Percentiles rank a stretch among this genome's conserved stretches.
Conservation (phyloP, 2,797 vertebrate genomes). For the Anguilla pacifica region DNA sequence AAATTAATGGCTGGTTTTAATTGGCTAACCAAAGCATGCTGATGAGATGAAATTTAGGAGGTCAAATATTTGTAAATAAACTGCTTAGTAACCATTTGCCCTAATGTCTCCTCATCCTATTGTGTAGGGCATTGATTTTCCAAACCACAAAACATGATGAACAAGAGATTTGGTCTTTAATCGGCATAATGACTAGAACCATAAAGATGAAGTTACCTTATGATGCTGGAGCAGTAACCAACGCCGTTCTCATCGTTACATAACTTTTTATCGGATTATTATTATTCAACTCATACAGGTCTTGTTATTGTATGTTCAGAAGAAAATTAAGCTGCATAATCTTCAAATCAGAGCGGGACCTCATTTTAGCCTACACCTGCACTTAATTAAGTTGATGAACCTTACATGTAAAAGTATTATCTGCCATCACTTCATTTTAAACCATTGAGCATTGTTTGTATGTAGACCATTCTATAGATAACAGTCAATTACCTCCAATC, state of each 20-base stretch:
- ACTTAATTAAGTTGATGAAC: background rate
- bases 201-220: slow-evolving; percentile 68
- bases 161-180: slow-evolving; percentile 73
- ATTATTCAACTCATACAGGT: background rate
- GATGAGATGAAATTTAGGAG: background rate
- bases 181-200: slow-evolving; percentile 62
- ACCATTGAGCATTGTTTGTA: slow-evolving; percentile 47
- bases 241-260: slow-evolving; percentile 55
- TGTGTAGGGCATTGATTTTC: slow-evolving; percentile 76
- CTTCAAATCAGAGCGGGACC: background rate
- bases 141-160: slow-evolving; percentile 71
- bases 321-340: background rate
- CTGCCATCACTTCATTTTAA: slow-evolving; percentile 66
- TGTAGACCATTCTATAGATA: slow-evolving; percentile 49
- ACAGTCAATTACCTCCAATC: slow-evolving; percentile 9
- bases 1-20: background rate
- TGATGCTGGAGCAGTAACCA: slow-evolving; percentile 29
- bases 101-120: slow-evolving; percentile 6
- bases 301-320: background rate
- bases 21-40: background rate
- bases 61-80: slow-evolving; percentile 3
- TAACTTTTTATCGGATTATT: slow-evolving; percentile 57
- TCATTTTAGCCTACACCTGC: background rate
- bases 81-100: background rate
- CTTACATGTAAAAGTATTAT: slow-evolving; percentile 56